Conservation (phyloP, 2,888 invertebrate genomes). For the Hypena proboscidalis region DNA sequence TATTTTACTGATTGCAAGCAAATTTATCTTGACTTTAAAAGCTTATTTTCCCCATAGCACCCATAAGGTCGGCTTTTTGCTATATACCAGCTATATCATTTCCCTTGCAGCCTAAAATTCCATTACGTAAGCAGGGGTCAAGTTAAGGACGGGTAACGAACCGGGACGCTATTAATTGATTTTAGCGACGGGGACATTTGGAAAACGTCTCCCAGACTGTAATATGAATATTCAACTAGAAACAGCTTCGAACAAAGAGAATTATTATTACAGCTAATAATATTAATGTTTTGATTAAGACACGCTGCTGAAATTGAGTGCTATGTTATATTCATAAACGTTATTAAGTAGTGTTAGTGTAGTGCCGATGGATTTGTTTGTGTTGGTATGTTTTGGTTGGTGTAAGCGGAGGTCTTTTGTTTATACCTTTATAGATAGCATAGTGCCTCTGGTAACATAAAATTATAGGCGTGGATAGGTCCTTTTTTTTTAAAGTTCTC, state of each 20-base stretch:
- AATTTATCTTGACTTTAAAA: too few relatives aligned
- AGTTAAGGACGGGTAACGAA: conserved; percentile 66
- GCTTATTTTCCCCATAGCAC: conserved; percentile 3
- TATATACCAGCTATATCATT: conserved; percentile 33
- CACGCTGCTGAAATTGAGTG: conserved; percentile 61
- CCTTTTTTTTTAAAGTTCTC: too few relatives aligned
- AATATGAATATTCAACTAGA: conserved; percentile 72
- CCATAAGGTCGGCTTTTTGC: too few relatives aligned
- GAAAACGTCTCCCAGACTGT: conserved; percentile 40
- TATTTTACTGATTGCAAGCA: too few relatives aligned
- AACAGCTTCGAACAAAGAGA: conserved; percentile 56
- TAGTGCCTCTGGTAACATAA: too few relatives aligned
- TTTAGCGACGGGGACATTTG: conserved; percentile 48
- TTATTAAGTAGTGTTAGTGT: conserved; percentile 32
- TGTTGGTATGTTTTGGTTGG: too few relatives aligned
- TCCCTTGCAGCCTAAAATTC: conserved; percentile 53
- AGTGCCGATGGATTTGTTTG: too few relatives aligned
- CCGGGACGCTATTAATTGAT: conserved; percentile 73
- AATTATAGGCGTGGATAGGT: too few relatives aligned
- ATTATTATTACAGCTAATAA: conserved; percentile 59
- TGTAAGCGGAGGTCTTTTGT: background rate
- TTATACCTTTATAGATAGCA: too few relatives aligned
- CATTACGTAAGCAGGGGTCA: conserved; percentile 65
- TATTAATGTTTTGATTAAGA: conserved; percentile 63
- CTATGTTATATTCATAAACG: conserved; percentile 55